Base-by-base conservation (phyloP, 2,797 vertebrate species). In the Muscicapa comitata region DNA sequence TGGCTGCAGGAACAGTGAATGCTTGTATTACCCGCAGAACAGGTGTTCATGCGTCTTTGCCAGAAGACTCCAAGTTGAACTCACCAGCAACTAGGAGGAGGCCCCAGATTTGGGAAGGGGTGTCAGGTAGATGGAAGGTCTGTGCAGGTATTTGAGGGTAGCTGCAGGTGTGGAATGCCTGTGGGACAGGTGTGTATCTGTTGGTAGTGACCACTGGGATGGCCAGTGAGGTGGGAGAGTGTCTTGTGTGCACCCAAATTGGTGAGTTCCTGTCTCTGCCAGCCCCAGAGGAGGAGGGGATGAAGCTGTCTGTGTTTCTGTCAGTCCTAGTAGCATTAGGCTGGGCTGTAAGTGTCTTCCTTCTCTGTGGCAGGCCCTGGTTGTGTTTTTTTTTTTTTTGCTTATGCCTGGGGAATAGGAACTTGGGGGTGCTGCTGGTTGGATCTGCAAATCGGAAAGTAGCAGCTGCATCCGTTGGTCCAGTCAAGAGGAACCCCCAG, bases 341-440 rank as follows among this genome's bases (percentile, higher is more conserved):
- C 21, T 67, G 24, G 6, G 16, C 20, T 67, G 9, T n/a, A 45
- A 35, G 6, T 15, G 9, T 8, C 37, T 55, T 43, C 10, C 45
- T 74, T 43, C 40, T 43, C 28, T 75, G 29, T n/a, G 31, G 7
- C 43, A 51, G 40, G 21, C 33, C 31, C 26, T 28, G 19, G 3
- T 51, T 20, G 28, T 35, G 16, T 1, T 4, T 25, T 48, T 38
- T 9, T 43, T 43, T 85, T 42, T 45, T 80, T 61, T 51, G 6
- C 0, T 2, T 43, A 11, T 15, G 16, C 6, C 17, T 15, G 2
- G 1, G 24, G 17, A 29, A 26, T 18, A 6, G 3, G 26, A 2
- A 4, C 7, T 53, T 3, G 2, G 6, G 7, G 51, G 7, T 70
- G 8, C 24, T 82, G 33, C 6, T 42, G 21, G 4, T 42, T 57